Evolutionary conservation across 2,888 invertebrate species (phyloP).

Genomic region (Corbicula japonica): DNA sequence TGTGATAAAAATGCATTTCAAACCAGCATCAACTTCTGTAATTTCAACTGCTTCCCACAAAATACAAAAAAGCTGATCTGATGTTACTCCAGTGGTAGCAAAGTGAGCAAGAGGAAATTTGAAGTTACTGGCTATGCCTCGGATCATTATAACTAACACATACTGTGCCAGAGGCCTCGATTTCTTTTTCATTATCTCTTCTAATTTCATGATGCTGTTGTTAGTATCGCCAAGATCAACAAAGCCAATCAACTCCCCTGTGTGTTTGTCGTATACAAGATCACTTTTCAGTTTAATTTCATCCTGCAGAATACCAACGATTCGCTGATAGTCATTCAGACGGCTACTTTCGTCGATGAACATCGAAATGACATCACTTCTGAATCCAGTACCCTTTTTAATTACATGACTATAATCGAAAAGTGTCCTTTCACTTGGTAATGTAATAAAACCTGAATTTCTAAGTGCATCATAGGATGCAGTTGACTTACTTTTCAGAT

Average conservation of each 20-base stretch:
- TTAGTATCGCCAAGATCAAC: background rate
- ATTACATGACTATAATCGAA: background rate
- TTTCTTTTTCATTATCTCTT: background rate
- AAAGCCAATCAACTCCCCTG: conserved; percentile 18
- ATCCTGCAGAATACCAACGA: conserved; percentile 18
- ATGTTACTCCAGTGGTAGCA: conserved; percentile 53
- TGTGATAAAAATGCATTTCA: conserved; percentile 52
- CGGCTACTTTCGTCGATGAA: background rate
- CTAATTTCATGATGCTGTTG: too few species aligned
- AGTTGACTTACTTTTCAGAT: conserved; percentile 9
- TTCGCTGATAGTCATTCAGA: background rate
- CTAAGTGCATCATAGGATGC: conserved; percentile 5
- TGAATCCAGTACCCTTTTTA: background rate
- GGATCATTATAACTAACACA: conserved; percentile 53
- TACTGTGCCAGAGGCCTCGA: conserved; percentile 31
- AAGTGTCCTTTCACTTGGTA: conserved; percentile 14
- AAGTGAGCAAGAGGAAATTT: conserved; percentile 61
- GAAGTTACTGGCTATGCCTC: conserved; percentile 38
- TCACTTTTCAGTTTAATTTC: conserved; percentile 15
- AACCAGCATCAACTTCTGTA: conserved; percentile 39
- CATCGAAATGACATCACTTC: background rate
- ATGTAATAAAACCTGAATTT: background rate
- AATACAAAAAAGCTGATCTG: conserved; percentile 61
- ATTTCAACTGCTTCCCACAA: conserved; percentile 60
- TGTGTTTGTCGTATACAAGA: conserved; percentile 9